Percentiles rank a stretch among this genome's conserved stretches.
Conservation (phyloP, 2,888 invertebrate genomes). For the Drosophila kambysellisi region DNA sequence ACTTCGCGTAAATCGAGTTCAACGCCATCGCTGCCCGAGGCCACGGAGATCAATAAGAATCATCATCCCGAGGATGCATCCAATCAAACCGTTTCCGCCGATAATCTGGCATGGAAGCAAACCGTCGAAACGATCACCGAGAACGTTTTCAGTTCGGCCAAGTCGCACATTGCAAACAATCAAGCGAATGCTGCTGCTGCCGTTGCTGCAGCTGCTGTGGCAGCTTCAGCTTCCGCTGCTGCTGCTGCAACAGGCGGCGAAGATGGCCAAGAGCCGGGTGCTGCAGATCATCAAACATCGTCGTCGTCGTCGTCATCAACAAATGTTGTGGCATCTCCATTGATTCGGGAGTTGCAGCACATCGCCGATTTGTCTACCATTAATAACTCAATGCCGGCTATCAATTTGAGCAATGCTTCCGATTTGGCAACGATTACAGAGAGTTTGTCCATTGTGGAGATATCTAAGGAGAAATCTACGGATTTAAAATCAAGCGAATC, state of each 20-base stretch:
- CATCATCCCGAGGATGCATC: slow-evolving; percentile 93
- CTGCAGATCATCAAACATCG: slow-evolving; percentile 68
- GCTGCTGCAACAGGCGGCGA: background rate
- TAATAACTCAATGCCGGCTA: slow-evolving; percentile 89
- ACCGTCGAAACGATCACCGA: slow-evolving; percentile 96
- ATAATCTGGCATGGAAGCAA: slow-evolving; percentile 94
- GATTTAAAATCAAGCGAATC: slow-evolving; percentile 26
- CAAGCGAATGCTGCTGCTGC: slow-evolving; percentile 36
- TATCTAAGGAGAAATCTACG: slow-evolving; percentile 47
- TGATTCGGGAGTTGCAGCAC: slow-evolving; percentile 87
- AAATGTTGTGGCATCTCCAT: slow-evolving; percentile 60
- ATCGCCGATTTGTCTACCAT: slow-evolving; percentile 89
- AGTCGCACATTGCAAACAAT: slow-evolving; percentile 89
- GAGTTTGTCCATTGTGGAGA: slow-evolving; percentile 89
- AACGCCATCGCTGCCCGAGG: slow-evolving; percentile 97
- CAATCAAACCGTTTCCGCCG: slow-evolving; percentile 97
- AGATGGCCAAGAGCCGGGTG: background rate
- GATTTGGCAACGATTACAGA: slow-evolving; percentile 95
- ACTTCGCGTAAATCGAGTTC: slow-evolving; percentile 97
- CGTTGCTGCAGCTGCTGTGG: background rate
- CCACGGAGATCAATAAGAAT: slow-evolving; percentile 88
- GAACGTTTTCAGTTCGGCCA: slow-evolving; percentile 90
- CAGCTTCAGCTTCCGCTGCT: background rate
- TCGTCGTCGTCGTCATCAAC: slow-evolving; percentile 41
- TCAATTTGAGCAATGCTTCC: slow-evolving; percentile 86